phyloP scores from a whole-genome alignment of 30 jellyfish, hydroid and myxozoan genomes.

The Chrysaora quinquecirrha region DNA sequence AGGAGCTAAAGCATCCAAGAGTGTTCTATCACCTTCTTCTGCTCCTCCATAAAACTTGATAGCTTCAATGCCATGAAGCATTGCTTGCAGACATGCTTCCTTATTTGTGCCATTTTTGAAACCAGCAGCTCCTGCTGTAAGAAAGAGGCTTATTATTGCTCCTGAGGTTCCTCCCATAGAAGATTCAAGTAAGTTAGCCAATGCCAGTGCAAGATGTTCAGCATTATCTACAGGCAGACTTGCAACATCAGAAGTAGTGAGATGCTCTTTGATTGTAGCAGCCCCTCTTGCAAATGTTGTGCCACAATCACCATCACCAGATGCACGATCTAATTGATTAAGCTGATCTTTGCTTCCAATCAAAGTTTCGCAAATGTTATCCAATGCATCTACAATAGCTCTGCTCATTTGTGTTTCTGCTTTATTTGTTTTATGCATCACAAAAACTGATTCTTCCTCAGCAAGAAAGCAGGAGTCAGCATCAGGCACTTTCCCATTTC shows the following conservation, averaged over 20 bases:
- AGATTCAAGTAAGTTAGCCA: conserved; percentile 67
- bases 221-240: conserved; percentile 54
- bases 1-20: conserved; percentile 88
- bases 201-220: conserved; percentile 39
- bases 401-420: conserved; percentile 49
- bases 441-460: background rate
- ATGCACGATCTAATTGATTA: conserved; percentile 88
- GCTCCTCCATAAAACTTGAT: conserved; percentile 93
- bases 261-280: conserved; percentile 34
- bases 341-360: conserved; percentile 64
- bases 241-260: conserved; percentile 30
- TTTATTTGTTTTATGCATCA: conserved; percentile 4
- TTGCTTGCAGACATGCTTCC: conserved; percentile 22
- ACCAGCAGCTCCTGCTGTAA: conserved; percentile 43
- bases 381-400: conserved; percentile 24
- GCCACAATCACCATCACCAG: conserved; percentile 99
- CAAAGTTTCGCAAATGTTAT: conserved; percentile 54
- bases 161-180: conserved; percentile 99
- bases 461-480: background rate
- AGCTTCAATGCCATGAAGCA: conserved; percentile 52
- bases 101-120: conserved; percentile 8
- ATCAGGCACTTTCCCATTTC: background rate
- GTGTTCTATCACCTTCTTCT: conserved; percentile 96
- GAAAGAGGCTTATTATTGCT: conserved; percentile 75
- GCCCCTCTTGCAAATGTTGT: conserved; percentile 94